Conservation (phyloP, 2,113 vertebrate genomes). For the Balaeniceps rex region DNA sequence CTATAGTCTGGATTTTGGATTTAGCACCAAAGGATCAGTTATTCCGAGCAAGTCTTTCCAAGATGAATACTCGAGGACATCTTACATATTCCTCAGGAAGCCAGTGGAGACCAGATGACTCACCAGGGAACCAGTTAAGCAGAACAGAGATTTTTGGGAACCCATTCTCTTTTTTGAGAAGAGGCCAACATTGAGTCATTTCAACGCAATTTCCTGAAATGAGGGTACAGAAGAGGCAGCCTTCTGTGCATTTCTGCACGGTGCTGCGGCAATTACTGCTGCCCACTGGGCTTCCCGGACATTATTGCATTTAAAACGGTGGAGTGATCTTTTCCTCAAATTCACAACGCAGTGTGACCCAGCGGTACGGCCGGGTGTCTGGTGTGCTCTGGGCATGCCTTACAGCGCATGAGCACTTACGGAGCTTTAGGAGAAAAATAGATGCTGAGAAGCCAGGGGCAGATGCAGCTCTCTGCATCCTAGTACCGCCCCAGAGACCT, state of each 20-base stretch:
- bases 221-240: background rate
- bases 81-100: background rate
- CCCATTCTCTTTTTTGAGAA: background rate
- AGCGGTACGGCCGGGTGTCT: rapidly evolving
- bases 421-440: background rate
- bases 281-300: background rate
- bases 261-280: background rate
- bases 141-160: background rate
- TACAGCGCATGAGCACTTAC: background rate
- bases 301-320: background rate
- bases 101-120: background rate
- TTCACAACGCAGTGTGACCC: rapidly evolving
- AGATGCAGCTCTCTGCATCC: background rate
- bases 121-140: background rate
- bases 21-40: background rate
- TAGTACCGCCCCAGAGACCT: background rate
- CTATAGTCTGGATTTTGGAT: background rate
- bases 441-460: background rate
- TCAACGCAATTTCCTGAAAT: rapidly evolving
- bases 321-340: background rate
- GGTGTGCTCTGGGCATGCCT: background rate
- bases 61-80: background rate
- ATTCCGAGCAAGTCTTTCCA: background rate
- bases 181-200: background rate
- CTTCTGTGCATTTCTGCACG: background rate